Percentiles rank a stretch among this genome's conserved stretches.
Evolutionary conservation across 2,888 invertebrate genomes (phyloP).

Genomic region (Plagiodera versicolora): DNA sequence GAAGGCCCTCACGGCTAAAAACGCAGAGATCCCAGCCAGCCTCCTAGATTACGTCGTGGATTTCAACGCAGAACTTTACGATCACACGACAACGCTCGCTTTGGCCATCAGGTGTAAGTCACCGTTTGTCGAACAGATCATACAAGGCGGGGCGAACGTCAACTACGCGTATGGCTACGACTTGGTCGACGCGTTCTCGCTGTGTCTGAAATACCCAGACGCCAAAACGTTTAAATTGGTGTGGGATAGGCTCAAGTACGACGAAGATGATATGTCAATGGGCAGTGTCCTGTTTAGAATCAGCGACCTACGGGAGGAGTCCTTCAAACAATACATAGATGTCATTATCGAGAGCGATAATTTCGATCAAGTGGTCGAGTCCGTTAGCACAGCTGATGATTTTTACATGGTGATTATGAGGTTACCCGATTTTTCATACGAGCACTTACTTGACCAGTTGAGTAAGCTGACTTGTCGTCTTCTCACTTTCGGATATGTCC

Average conservation of each 20-base stretch:
- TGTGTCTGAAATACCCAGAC: slow-evolving; percentile 35
- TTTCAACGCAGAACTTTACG: slow-evolving; percentile 36
- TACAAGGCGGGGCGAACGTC: slow-evolving; percentile 39
- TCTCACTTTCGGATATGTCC: slow-evolving; percentile 28
- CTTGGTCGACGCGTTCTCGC: slow-evolving; percentile 29
- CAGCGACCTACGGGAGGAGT: slow-evolving; percentile 26
- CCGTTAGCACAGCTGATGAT: slow-evolving; percentile 30
- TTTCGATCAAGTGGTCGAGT: slow-evolving; percentile 32
- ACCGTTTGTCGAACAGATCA: slow-evolving; percentile 37
- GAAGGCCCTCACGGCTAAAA: slow-evolving; percentile 34
- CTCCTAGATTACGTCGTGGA: slow-evolving; percentile 40
- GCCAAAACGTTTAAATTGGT: slow-evolving; percentile 34
- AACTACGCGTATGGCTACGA: slow-evolving; percentile 35
- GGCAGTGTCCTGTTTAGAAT: slow-evolving; percentile 32
- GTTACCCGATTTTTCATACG: slow-evolving; percentile 31
- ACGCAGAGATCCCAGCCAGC: slow-evolving; percentile 33
- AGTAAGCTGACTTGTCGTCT: slow-evolving; percentile 31
- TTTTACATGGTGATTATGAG: slow-evolving; percentile 31
- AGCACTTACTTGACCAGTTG: slow-evolving; percentile 27
- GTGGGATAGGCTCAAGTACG: slow-evolving; percentile 36
- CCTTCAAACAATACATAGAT: slow-evolving; percentile 33
- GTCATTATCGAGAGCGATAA: slow-evolving; percentile 37
- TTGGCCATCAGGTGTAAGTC: slow-evolving; percentile 35
- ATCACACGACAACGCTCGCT: slow-evolving; percentile 35
- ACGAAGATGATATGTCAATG: slow-evolving; percentile 32